phyloP scores from a whole-genome alignment of 2,113 vertebrate species.

The Oncorhynchus clarkii region DNA sequence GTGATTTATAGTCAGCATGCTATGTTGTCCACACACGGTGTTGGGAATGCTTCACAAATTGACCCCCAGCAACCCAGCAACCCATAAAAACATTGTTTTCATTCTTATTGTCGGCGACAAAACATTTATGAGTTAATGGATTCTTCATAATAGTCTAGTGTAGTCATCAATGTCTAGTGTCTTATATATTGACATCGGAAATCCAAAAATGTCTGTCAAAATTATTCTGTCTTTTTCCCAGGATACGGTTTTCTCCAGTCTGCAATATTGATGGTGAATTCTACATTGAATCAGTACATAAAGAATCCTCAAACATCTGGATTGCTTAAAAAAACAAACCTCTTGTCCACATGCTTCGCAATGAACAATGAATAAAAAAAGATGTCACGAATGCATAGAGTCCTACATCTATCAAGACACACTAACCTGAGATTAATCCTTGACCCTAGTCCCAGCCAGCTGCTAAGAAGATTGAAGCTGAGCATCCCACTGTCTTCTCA shows the following conservation, averaged over 20 bases:
- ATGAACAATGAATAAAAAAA: conserved; percentile 11
- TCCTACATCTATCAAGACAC: conserved; percentile 17
- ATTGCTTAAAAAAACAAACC: conserved; percentile 35
- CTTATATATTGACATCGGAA: too few relatives aligned
- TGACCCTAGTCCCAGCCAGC: neutral
- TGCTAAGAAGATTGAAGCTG: conserved; percentile 8
- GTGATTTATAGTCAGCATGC: too few relatives aligned
- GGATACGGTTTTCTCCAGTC: neutral
- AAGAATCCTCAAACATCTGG: conserved; percentile 10
- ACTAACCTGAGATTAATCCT: conserved; percentile 29
- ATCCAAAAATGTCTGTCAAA: too few relatives aligned
- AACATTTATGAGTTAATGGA: too few relatives aligned
- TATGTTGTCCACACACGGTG: neutral
- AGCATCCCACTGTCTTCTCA: conserved; percentile 9
- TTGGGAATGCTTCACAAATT: too few relatives aligned
- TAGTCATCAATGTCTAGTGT: neutral
- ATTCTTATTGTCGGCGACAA: neutral
- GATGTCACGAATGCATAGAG: conserved; percentile 6
- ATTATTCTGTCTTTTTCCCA: neutral
- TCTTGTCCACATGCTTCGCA: conserved; percentile 27
- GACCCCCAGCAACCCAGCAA: too few relatives aligned
- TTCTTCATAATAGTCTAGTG: too few relatives aligned
- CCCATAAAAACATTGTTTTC: neutral
- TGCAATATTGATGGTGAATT: neutral
- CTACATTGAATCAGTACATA: neutral